A percentile compares a stretch with the other conserved stretches of the same genome.
Evolutionary conservation across 1,140 invertebrate genomes (phyloP).

Genomic region (Prorops nasuta): DNA sequence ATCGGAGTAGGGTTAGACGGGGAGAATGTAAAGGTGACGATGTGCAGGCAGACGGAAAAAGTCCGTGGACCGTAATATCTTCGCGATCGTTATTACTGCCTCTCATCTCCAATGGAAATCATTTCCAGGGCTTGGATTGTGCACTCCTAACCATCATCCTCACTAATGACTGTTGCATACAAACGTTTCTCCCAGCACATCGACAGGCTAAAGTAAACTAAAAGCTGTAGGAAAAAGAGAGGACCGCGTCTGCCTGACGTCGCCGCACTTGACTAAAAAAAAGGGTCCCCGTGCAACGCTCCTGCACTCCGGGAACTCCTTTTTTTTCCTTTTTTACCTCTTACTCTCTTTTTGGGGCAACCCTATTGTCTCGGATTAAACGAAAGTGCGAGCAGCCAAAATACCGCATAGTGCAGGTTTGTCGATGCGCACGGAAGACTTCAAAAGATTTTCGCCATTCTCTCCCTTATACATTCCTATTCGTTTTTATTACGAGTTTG

Average conservation of each 20-base stretch:
- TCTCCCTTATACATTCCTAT: not conserved
- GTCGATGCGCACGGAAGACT: too few relatives aligned
- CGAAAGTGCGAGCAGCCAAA: slow-evolving; percentile 11
- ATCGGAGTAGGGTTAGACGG: not conserved
- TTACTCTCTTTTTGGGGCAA: not conserved
- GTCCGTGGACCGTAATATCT: slow-evolving; percentile 15
- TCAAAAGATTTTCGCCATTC: slow-evolving; percentile 18
- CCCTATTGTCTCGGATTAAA: slow-evolving; percentile 24
- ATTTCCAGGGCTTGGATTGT: slow-evolving; percentile 31
- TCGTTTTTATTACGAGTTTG: not conserved
- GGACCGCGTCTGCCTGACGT: not conserved
- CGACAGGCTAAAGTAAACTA: not conserved
- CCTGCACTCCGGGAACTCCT: not conserved
- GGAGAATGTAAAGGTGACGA: not conserved
- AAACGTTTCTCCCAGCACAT: not conserved
- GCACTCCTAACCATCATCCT: slow-evolving; percentile 28
- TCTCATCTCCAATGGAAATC: slow-evolving; percentile 22
- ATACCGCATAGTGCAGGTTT: slow-evolving; percentile 11
- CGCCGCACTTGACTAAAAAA: slow-evolving; percentile 4
- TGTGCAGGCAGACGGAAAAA: not conserved
- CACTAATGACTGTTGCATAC: slow-evolving; percentile 34
- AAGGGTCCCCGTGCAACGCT: too few relatives aligned
- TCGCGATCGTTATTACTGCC: slow-evolving; percentile 24
- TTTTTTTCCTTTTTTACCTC: slow-evolving; percentile 8
- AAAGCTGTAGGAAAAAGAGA: not conserved